Conservation (phyloP, 2,888 invertebrate genomes). For the Athalia cordata region DNA sequence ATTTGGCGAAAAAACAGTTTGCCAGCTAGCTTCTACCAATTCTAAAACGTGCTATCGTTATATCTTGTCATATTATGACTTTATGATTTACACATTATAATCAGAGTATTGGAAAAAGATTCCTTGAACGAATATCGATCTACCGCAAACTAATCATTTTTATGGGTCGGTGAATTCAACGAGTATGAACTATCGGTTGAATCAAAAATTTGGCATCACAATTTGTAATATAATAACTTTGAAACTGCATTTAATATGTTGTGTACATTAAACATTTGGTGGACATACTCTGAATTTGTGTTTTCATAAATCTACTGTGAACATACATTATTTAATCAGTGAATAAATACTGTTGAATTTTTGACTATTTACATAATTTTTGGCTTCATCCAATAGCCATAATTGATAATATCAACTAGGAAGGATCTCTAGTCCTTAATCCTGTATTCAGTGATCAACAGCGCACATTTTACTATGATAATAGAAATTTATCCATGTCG, state of each 20-base stretch:
- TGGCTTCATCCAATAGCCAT: slow-evolving; percentile 32
- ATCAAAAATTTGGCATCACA: not conserved
- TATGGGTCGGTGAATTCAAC: not conserved
- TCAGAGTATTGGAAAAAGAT: slow-evolving; percentile 31
- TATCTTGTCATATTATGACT: slow-evolving; percentile 24
- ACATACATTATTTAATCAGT: slow-evolving; percentile 37
- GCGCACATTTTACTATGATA: slow-evolving; percentile 30
- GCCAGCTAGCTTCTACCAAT: slow-evolving; percentile 35
- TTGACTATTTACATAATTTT: slow-evolving; percentile 32
- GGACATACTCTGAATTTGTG: slow-evolving; percentile 32
- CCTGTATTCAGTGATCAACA: slow-evolving; percentile 32
- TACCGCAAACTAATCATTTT: slow-evolving; percentile 5
- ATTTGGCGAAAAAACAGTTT: slow-evolving; percentile 35
- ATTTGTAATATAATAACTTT: not conserved
- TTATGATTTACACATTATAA: slow-evolving; percentile 26
- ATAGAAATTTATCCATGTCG: slow-evolving; percentile 9
- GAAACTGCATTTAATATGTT: not conserved
- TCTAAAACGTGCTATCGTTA: slow-evolving; percentile 33
- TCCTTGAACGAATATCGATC: not conserved
- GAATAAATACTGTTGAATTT: slow-evolving; percentile 38
- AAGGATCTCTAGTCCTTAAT: slow-evolving; percentile 28
- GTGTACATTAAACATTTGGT: not conserved
- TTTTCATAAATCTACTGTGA: slow-evolving; percentile 17
- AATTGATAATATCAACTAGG: slow-evolving; percentile 35
- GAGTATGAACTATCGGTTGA: not conserved